These are phyloP conservation scores for Heptranchias perlo DNA, from an alignment of 2,113 vertebrate species.

Conservation along the genomic window DNA sequence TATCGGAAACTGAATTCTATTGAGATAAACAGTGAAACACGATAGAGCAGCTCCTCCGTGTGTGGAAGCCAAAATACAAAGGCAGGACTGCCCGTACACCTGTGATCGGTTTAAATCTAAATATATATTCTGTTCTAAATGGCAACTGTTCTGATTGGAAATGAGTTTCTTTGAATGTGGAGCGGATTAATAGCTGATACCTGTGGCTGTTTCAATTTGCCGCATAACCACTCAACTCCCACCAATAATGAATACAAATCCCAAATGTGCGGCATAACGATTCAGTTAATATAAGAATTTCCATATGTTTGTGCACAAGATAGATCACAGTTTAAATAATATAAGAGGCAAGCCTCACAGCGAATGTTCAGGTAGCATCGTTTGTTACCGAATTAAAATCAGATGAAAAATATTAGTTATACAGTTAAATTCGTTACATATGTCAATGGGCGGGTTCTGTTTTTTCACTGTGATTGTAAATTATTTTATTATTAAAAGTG, in stretches of 20 bases:
- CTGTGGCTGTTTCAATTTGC: slow-evolving; percentile 16
- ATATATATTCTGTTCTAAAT: not conserved
- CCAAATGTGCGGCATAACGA: not conserved
- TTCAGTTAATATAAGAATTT: not conserved
- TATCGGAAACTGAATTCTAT: not conserved
- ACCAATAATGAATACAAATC: not conserved
- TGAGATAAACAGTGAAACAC: not conserved
- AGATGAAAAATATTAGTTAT: not conserved
- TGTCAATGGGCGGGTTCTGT: not conserved
- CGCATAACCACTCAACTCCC: not conserved
- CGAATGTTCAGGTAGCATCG: not conserved
- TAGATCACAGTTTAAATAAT: not conserved
- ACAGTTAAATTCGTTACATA: not conserved
- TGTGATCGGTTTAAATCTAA: not conserved
- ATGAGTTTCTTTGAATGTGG: not conserved
- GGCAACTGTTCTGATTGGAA: not conserved
- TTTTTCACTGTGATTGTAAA: not conserved
- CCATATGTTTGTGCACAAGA: not conserved
- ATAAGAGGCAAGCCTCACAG: not conserved
- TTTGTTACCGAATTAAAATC: not conserved
- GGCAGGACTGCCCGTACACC: not conserved
- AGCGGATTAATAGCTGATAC: not conserved
- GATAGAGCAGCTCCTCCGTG: not conserved
- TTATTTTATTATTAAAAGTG: not conserved
- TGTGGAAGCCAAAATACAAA: not conserved